Base-by-base conservation (phyloP, 1,140 invertebrate species). In the Charaxes varanes region DNA sequence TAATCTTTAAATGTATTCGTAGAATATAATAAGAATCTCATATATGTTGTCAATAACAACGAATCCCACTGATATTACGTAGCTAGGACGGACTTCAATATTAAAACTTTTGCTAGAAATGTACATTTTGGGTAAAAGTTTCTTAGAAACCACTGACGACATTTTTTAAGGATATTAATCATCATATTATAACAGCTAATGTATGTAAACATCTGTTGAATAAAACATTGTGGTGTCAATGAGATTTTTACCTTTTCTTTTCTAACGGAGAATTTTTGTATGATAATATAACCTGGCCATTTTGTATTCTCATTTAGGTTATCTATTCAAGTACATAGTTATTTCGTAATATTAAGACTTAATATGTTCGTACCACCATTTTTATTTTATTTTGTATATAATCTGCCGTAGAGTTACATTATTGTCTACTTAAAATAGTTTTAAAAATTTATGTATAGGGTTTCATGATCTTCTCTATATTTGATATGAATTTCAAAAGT, bases 351-450 rank as follows among this genome's bases (percentile, higher is more conserved):
- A 31, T 28, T 71, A 62, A 57, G 40, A 56, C 23, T 50, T 52
- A 48, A 60, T 63, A 54, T 68, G 66, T 74, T 74, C 63, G 55
- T 60, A 69, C 70, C 69, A 76, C 66, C 65, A 72, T 64, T 52
- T 65, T 56, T 56, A 51, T 44, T 48, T 52, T 56, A 58, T 70
- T 63, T 58, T 78, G 69, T 79, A 79, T 66, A 79, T 79, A 79
- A 58, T 58, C 54, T 57, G 60, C 16, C 59, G 57, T 41, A 59
- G n/a, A 62, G 53, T 14, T 32, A 34, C 43, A 26, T 27, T 54
- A 36, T 52, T 34, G 21, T 35, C 36, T 58, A 55, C 54, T 54
- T 61, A 61, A 58, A 53, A 27, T 32, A 35, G 26, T 41, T 33
- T 45, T 51, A 42, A 48, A 38, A 32, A 42, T 12, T 19, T 47